These are phyloP conservation scores for Clusia tigrina DNA, from an alignment of 2,888 invertebrate genomes.

Conservation along the genomic window DNA sequence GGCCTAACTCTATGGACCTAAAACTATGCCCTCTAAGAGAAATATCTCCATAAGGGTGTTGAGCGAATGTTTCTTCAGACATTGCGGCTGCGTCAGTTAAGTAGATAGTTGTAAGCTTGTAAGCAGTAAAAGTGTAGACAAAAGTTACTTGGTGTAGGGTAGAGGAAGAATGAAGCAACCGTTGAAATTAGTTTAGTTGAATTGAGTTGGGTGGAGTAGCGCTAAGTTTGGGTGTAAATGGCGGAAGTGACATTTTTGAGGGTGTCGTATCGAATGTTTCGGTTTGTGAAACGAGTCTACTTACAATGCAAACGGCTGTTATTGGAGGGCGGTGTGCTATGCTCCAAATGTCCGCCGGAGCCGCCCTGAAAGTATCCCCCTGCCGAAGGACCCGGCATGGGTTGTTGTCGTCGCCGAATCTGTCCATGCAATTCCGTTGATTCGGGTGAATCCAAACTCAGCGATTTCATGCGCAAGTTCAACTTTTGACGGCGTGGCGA, in stretches of 20 bases:
- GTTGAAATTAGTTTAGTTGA: too few relatives aligned
- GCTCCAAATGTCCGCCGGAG: slow-evolving; percentile 64
- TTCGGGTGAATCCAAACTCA: slow-evolving; percentile 95
- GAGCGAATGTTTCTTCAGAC: too few relatives aligned
- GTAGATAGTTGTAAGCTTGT: too few relatives aligned
- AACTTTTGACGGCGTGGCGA: slow-evolving; percentile 95
- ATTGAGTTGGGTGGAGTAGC: not conserved
- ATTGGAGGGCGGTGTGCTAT: slow-evolving; percentile 66
- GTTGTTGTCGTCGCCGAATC: slow-evolving; percentile 71
- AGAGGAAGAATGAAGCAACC: too few relatives aligned
- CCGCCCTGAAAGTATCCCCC: slow-evolving; percentile 59
- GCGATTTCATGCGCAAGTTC: slow-evolving; percentile 97
- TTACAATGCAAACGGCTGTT: slow-evolving; percentile 72
- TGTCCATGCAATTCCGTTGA: slow-evolving; percentile 82
- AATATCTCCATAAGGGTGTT: too few relatives aligned
- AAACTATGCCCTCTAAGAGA: too few relatives aligned
- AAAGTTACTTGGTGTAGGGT: too few relatives aligned
- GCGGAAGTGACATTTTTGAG: not conserved
- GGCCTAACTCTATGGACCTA: too few relatives aligned
- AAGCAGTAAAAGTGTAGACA: too few relatives aligned
- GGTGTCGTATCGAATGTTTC: not conserved
- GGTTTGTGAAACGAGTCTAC: slow-evolving; percentile 51
- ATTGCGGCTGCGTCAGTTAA: too few relatives aligned
- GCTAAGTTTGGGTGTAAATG: not conserved
- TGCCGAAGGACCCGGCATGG: slow-evolving; percentile 70